These are phyloP conservation scores for Macropus fuliginosus DNA, from an alignment of 2,797 vertebrate species.

Conservation along the genomic window DNA sequence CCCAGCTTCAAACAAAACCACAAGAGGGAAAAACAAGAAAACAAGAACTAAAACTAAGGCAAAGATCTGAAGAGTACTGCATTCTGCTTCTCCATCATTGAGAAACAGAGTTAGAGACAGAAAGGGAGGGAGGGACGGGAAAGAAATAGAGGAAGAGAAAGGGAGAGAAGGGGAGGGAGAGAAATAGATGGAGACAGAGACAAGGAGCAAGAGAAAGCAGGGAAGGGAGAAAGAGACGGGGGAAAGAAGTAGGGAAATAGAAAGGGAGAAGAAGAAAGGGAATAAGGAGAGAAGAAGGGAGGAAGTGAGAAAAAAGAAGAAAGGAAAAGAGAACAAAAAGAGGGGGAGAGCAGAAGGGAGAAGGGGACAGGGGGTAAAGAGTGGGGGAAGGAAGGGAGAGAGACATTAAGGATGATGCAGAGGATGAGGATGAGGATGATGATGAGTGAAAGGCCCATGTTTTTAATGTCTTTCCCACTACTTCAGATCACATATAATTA, in stretches of 20 bases:
- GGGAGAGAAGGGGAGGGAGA: neutral
- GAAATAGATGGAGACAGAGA: neutral
- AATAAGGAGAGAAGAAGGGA: neutral
- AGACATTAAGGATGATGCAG: neutral
- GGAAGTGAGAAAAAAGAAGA: neutral
- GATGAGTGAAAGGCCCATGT: neutral
- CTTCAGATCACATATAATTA: neutral
- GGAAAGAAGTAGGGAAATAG: neutral
- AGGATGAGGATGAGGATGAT: neutral
- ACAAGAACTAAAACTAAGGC: neutral
- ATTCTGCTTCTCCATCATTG: neutral
- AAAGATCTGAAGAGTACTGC: neutral
- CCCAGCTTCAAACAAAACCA: neutral
- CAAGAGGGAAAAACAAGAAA: neutral
- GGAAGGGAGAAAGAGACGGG: neutral
- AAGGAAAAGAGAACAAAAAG: neutral
- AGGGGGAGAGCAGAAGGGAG: neutral
- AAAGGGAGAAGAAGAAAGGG: neutral
- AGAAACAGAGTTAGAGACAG: neutral
- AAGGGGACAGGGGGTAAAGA: neutral
- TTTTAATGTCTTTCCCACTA: neutral
- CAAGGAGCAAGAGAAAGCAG: too few species aligned
- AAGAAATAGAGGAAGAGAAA: neutral
- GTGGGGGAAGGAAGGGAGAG: neutral
- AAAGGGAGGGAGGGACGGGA: too few species aligned